Evolutionary conservation across 1,140 invertebrate genomes (phyloP).

Genomic region (Lasaia peninsularis): DNA sequence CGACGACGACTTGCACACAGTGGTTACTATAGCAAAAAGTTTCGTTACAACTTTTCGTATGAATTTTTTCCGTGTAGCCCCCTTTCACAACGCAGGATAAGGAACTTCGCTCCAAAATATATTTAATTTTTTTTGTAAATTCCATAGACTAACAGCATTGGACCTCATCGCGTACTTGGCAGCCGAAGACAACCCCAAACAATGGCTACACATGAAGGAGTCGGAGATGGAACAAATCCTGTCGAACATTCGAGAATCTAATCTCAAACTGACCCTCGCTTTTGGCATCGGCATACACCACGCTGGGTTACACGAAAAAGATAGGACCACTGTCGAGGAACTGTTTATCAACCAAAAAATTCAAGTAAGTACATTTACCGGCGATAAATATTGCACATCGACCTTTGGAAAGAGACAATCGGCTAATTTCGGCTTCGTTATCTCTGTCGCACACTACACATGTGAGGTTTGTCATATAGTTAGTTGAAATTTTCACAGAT

Average conservation of each 20-base stretch:
- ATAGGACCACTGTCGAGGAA: conserved; percentile 94
- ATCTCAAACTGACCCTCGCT: conserved; percentile 94
- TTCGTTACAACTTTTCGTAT: too few relatives aligned
- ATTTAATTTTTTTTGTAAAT: background rate
- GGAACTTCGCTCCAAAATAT: too few relatives aligned
- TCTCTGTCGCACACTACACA: too few relatives aligned
- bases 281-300: conserved; percentile 99
- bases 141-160: conserved; percentile 90
- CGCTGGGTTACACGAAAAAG: conserved; percentile 94
- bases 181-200: conserved; percentile 94
- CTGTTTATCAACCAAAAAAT: conserved; percentile 98
- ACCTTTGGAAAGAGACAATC: too few relatives aligned
- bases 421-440: too few relatives aligned
- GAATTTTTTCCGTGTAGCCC: too few relatives aligned
- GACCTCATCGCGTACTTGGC: conserved; percentile 97
- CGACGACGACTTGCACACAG: too few relatives aligned
- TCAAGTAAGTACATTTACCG: conserved; percentile 87
- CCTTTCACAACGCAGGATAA: too few relatives aligned
- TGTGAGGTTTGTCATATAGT: too few relatives aligned
- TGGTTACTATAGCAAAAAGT: too few relatives aligned
- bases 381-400: too few relatives aligned
- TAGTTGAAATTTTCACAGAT: too few relatives aligned
- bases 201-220: conserved; percentile 95
- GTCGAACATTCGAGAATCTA: conserved; percentile 90
- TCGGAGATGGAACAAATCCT: conserved; percentile 88